Base-by-base conservation (phyloP, 2,888 invertebrate species). In the Pollenia angustigena region DNA sequence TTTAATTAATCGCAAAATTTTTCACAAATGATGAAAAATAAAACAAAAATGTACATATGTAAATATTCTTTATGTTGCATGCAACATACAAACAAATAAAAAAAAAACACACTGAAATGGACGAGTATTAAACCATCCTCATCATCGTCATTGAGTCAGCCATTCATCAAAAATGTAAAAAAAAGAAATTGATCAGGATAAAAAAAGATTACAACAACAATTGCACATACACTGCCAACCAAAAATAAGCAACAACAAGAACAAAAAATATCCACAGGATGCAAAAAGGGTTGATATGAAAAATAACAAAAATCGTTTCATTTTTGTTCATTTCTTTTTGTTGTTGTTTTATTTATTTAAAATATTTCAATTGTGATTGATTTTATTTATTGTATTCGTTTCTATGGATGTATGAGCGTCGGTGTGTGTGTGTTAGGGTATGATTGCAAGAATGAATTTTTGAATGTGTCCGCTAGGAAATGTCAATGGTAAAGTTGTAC, bases 1-100 rank as follows among this genome's bases (percentile, higher is more conserved):
- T 92, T 92, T 91, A 92, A 92, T 92, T 91, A 92, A 90, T 89
- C 69, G 89, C 78, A 89, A 90, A 90, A 90, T 90, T 90, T 80
- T 83, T 88, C 86, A 79, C 88, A 88, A 87, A 88, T 81, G 72
- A 60, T 78, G 48, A 75, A 80, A 76, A 66, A 71, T 50, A 40
- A 50, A 46, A 54, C 52, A 23, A 16, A 60, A 71, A 83, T 75
- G 56, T 66, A 76, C 74, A 68, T 48, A 78, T 81, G 84, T 76
- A 87, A 87, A 87, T 84, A 87, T 87, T 81, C 76, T 83, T 80
- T 87, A 83, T 72, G 69, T 60, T 80, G 64, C 72, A 64, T 64
- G 81, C 81, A 48, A 64, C 71, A 54, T 11, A 74, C 40, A 68
- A 23, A 54, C 40, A 32, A 32, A 32, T 32, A 69, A 52, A 69